These are phyloP conservation scores for Zaprionus africanus DNA, from an alignment of 1,140 invertebrate genomes.

Conservation along the genomic window DNA sequence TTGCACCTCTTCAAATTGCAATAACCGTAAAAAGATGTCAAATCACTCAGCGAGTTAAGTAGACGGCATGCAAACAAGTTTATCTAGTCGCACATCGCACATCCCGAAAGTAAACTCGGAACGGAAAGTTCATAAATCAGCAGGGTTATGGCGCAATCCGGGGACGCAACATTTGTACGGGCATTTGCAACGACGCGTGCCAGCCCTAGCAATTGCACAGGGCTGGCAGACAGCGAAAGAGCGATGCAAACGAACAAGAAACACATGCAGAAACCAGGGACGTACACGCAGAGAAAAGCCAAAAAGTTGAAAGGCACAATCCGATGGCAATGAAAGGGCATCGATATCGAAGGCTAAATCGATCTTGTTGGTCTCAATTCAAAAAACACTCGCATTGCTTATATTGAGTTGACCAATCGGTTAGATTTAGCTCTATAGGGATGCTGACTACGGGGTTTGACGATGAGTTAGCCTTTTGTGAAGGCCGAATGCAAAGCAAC, in stretches of 20 bases:
- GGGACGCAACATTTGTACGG: not conserved
- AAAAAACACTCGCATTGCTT: not conserved
- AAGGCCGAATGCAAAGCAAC: too few species aligned
- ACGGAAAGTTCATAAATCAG: conserved; percentile 9
- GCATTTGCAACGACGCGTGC: conserved; percentile 2
- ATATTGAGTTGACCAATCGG: not conserved
- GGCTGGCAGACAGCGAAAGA: not conserved
- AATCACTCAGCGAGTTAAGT: conserved; percentile 5
- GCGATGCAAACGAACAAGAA: not conserved
- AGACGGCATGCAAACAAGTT: not conserved
- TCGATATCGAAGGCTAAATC: not conserved
- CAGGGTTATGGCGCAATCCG: not conserved
- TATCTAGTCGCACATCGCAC: not conserved
- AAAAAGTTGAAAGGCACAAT: not conserved
- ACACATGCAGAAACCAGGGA: not conserved
- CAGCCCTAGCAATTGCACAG: conserved; percentile 4
- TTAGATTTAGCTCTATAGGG: not conserved
- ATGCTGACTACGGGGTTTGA: too few species aligned
- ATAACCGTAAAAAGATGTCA: not conserved
- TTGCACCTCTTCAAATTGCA: conserved; percentile 1
- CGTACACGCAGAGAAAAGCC: not conserved
- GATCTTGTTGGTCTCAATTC: not conserved
- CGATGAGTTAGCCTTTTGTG: too few species aligned
- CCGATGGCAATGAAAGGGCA: not conserved
- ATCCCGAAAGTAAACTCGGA: not conserved